Evolutionary conservation across 2,113 vertebrate genomes (phyloP).

Genomic region (Tenebrosternarchus preto): DNA sequence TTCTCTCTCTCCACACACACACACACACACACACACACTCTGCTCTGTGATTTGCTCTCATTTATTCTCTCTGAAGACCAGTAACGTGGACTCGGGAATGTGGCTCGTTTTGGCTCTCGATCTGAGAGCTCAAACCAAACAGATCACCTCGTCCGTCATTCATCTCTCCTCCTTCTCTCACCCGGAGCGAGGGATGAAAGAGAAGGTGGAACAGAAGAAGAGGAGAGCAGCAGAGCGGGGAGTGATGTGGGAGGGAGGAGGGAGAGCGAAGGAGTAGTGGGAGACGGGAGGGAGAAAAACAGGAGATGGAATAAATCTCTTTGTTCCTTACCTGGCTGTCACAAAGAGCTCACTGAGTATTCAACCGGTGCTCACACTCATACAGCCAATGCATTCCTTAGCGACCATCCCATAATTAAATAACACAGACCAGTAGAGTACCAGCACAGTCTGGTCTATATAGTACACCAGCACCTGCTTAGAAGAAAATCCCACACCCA

Average conservation of each 20-base stretch:
- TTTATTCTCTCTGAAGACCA: neutral
- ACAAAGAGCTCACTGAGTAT: neutral
- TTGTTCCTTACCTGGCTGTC: conserved; percentile 1
- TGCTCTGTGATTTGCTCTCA: neutral
- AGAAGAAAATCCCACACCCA: neutral
- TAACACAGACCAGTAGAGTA: neutral
- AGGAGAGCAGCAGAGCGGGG: neutral
- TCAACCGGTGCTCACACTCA: neutral
- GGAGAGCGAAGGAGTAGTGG: conserved; percentile 11
- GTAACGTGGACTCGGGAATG: neutral
- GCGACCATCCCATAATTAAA: conserved; percentile 6
- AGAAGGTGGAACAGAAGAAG: neutral
- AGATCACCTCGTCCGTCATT: conserved; percentile 13
- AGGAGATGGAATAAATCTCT: conserved; percentile 6
- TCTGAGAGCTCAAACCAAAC: neutral
- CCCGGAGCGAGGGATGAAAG: neutral
- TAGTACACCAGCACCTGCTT: neutral
- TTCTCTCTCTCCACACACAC: neutral
- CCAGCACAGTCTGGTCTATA: neutral
- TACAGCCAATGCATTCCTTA: neutral
- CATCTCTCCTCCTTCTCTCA: neutral
- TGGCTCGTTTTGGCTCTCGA: neutral
- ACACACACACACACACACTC: neutral
- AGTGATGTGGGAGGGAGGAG: conserved; percentile 20
- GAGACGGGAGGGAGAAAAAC: neutral